Evolutionary conservation across 2,797 vertebrate species (phyloP).

Genomic region (Antrozous pallidus): DNA sequence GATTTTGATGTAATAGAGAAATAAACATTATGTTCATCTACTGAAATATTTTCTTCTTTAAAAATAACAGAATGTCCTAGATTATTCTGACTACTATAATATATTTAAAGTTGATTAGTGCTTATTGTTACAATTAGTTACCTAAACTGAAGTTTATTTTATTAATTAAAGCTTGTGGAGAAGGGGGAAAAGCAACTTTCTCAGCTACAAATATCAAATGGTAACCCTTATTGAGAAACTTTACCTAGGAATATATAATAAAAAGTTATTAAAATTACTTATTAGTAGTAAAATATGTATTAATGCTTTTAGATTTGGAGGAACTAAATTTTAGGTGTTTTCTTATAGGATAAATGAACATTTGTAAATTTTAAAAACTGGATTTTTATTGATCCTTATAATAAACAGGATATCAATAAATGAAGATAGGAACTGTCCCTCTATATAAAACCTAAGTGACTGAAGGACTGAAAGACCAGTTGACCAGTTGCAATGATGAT

Average conservation of each 20-base stretch:
- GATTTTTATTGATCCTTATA: neutral
- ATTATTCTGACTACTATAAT: neutral
- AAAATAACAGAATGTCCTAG: neutral
- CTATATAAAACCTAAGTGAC: too few relatives aligned
- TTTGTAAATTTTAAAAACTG: neutral
- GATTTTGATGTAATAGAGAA: neutral
- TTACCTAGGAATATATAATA: neutral
- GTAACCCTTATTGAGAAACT: neutral
- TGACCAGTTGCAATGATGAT: rapidly evolving
- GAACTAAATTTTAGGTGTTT: neutral
- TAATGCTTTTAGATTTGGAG: neutral
- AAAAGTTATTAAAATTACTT: neutral
- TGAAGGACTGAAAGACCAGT: too few relatives aligned
- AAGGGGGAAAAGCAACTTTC: neutral
- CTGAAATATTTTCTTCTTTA: neutral
- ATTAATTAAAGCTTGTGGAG: neutral
- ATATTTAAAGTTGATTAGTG: neutral
- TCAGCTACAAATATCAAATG: neutral
- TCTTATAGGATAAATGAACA: neutral
- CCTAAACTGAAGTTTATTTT: neutral
- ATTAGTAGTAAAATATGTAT: neutral
- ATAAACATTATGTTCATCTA: neutral
- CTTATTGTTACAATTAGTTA: neutral
- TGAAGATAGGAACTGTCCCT: neutral
- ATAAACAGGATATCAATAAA: neutral